Base-by-base conservation (phyloP, 2,888 invertebrate genomes). In the Rhagonycha lutea region DNA sequence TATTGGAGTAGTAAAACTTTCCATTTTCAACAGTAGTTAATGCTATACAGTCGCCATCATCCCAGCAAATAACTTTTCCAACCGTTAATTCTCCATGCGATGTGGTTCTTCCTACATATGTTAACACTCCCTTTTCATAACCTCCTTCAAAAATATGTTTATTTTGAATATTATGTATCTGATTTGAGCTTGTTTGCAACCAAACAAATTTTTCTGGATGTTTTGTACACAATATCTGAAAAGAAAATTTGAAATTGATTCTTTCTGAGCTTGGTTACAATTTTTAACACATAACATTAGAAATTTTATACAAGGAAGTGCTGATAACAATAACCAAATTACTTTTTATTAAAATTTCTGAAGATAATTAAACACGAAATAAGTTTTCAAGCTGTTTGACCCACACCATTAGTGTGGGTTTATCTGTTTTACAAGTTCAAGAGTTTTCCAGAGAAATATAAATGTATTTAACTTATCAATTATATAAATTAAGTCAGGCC, bases 61-160 rank as follows among this genome's bases (percentile, higher is more conserved):
- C 9, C 23, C 68, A 29, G 60, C 76, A 76, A 24, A 76, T 62
- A 9, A 76, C 76, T 70, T 76, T 76, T 47, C 76, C 76, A 5
- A 76, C 70, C 2, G 76, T 76, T 28, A 73, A n/a, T 32, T 76
- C 76, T 7, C 68, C 76, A 68, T 70, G 68, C 0, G 76, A 73
- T 8, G 18, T 9, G 10, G 76, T 68, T 18, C 76, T 70, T 24
- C 76, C 76, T 14, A 76, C 14, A 12, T 76, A 76, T 4, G 73
- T 76, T 9, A 18, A 26, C 12, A 68, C 68, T 2, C 68, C 68
- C 24, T 73, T 76, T 69, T 76, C 76, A 26, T 68, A 76, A 12
- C 76, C 76, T 2, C 68, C 76, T 68, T 68, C 67, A 28, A 76
- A 76, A 5, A 73, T 60, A 62, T 76, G 76, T 14, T 68, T 73